Percentiles rank a stretch among this genome's conserved stretches.
phyloP scores from a whole-genome alignment of 2,113 vertebrate genomes.

The Ardeotis arabs region DNA sequence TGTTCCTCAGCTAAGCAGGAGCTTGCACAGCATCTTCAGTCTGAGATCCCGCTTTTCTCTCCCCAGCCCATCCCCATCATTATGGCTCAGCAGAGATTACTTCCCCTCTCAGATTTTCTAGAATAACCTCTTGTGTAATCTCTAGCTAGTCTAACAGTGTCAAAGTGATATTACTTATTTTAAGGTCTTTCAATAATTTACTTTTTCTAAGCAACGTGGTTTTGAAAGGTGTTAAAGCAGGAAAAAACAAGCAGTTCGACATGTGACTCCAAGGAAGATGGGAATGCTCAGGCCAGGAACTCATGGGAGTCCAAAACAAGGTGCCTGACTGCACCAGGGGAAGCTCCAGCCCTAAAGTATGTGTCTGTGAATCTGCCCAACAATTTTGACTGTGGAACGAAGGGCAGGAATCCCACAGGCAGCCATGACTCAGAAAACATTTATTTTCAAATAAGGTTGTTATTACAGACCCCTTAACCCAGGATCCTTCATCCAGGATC shows the following conservation, averaged over 20 bases:
- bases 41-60: background rate
- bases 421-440: background rate
- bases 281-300: background rate
- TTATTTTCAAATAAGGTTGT: background rate
- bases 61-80: background rate
- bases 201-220: background rate
- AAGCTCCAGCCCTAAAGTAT: background rate
- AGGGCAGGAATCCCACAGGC: background rate
- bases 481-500: background rate
- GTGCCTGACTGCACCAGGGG: background rate
- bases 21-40: background rate
- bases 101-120: background rate
- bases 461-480: background rate
- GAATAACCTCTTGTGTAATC: background rate
- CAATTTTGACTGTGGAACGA: background rate
- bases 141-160: background rate
- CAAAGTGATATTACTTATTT: background rate
- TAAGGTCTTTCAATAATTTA: background rate
- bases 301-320: background rate
- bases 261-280: fast-evolving
- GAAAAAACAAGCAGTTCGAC: background rate
- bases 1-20: background rate
- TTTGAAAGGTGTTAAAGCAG: background rate
- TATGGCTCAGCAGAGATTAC: background rate
- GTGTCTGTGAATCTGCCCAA: background rate